phyloP scores from a whole-genome alignment of 1,140 invertebrate genomes.

The Myzus persicae region DNA sequence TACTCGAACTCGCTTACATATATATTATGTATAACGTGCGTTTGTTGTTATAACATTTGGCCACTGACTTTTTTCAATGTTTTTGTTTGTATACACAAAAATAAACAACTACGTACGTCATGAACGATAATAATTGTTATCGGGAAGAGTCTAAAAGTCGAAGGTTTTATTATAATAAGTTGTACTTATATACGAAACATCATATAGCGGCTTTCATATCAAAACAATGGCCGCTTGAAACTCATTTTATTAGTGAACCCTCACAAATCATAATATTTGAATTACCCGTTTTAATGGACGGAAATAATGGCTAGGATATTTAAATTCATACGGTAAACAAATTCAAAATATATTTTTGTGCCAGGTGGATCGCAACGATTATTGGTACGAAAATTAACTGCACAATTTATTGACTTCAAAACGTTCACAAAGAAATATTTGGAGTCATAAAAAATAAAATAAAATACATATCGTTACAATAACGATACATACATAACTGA shows the following conservation, averaged over 20 bases:
- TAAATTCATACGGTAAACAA: neutral
- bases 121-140: neutral
- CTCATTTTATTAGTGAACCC: neutral
- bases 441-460: neutral
- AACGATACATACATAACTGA: neutral
- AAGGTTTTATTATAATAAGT: no score
- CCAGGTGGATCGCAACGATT: neutral
- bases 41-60: neutral
- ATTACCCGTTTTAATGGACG: neutral
- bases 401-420: neutral
- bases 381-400: neutral
- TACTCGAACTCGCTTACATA: neutral
- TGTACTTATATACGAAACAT: no score
- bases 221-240: neutral
- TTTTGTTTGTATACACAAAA: neutral
- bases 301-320: neutral
- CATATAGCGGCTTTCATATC: neutral
- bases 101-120: neutral
- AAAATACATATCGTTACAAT: neutral
- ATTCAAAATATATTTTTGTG: neutral
- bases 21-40: no score
- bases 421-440: neutral
- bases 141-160: neutral
- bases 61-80: neutral
- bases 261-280: neutral